Evolutionary conservation across 2,797 vertebrate genomes (phyloP), one percentile per base, ranked within the genome.

Genomic region (Coregonus ussuriensis): DNA sequence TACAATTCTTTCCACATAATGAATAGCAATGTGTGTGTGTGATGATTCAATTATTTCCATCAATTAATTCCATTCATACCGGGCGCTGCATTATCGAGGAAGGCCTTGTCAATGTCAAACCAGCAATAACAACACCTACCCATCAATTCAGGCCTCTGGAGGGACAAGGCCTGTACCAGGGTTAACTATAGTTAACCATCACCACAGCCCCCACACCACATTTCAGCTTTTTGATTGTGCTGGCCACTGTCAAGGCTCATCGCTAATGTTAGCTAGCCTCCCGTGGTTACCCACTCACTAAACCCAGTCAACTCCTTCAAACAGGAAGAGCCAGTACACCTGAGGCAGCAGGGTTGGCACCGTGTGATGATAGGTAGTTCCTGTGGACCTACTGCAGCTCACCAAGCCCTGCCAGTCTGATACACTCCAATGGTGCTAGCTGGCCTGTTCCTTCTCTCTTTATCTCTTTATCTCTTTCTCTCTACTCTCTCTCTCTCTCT

Each of bases 391-490:
- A 3, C 54, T 53, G 5, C 4, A 56, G 74, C 66, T 37, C 41
- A 15, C 66, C 52, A 37, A 69, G 65, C 25, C 18, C 54, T 72
- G 83, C 79, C 85, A 77, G 82, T 85, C 83, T 84, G 81, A 82
- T 66, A 83, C 72, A 76, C 84, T 83, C 79, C 82, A 80, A 75
- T 77, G 78, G 73, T 54, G 72, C 1, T 18, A 4, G 18, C 16
- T 18, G 14, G 4, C 53, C 53, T n/a, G 4, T 6, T 6, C 56
- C 0, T 1, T 9, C 18, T 18, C 15, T 6, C n/a, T 18, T 0
- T 21, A 0, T 59, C 6, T 59, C 18, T 21, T 5, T n/a, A 6
- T 59, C 16, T 7, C 18, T 56, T 18, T 16, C 18, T 56, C 54
- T 16, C 15, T 54, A 1, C 47, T 13, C 47, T 51, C 6, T 51